Base-by-base conservation (phyloP, 2,113 vertebrate genomes). In the Elgaria multicarinata region DNA sequence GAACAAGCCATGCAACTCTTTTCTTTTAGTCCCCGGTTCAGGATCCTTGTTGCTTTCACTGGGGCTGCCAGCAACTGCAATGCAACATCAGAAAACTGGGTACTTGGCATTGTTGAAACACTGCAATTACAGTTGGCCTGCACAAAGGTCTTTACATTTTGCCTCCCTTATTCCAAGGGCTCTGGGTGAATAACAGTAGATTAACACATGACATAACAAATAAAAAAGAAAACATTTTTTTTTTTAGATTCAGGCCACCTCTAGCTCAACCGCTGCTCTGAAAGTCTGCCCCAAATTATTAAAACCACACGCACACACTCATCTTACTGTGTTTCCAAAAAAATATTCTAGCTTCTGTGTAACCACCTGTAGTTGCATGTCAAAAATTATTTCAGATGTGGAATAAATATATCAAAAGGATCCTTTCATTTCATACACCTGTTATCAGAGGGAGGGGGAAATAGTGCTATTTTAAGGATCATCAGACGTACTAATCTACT, bases 401-500 rank as follows among this genome's bases (percentile, higher is more conserved):
- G 66, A 12, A 87, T 81, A 67, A 92, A 78, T 64, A 39, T 80
- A 92, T 80, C 79, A 42, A 7, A 86, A 62, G 89, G 14, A 24
- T 62, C 46, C 36, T 80, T 84, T 91, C 69, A 13, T 62, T 82
- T 62, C 16, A 55, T 69, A 6, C 90, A 87, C 92, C 89, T 53
- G 87, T 91, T 53, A 62, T 53, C 80, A 84, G 20, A 62, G 33
- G n/a, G 64, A n/a, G 22, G 10, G 31, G 53, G 67, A 55, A 71
- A 3, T 0, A 24, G 79, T 90, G 91, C 95, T 89, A 44, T 91
- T 95, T 86, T 81, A 20, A 86, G 95, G 95, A 87, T 94, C 94
- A 53, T 91, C 92, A 93, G 94, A 46, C 83, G 20, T 87, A 85
- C 90, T 92, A 83, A 91, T 92, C 90, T 91, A 46, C 93, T 90